phyloP scores from a whole-genome alignment of 35 echinoderm and acorn worm genomes.

The Strongylocentrotus purpuratus region DNA sequence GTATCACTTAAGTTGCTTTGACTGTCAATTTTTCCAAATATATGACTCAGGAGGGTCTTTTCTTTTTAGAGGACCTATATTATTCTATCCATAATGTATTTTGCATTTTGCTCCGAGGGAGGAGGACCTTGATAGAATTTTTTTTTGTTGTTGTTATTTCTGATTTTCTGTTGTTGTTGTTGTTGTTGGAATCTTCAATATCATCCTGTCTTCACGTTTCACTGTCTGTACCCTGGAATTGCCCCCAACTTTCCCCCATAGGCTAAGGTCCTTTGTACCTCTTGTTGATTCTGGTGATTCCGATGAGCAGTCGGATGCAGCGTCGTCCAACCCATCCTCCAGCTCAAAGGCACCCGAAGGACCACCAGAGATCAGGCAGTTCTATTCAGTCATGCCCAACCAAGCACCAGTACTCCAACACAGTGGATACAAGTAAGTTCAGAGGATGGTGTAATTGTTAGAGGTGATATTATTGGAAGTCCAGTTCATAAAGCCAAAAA shows the following conservation, averaged over 20 bases:
- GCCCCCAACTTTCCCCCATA: background rate
- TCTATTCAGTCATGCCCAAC: slow-evolving; percentile 66
- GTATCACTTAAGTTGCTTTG: no score
- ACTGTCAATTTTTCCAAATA: no score
- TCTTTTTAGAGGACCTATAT: no score
- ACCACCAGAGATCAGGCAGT: slow-evolving; percentile 49
- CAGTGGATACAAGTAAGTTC: slow-evolving; percentile 73
- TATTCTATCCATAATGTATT: no score
- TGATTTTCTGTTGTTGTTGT: background rate
- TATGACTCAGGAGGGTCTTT: no score
- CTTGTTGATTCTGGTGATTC: background rate
- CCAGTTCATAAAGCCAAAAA: background rate
- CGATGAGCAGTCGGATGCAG: background rate
- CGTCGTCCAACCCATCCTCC: background rate
- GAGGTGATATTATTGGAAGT: background rate
- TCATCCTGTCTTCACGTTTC: background rate
- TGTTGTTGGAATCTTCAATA: background rate
- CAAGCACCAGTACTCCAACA: slow-evolving; percentile 70
- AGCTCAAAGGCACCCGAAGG: slow-evolving; percentile 27
- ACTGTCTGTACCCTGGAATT: background rate
- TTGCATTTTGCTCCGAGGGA: no score
- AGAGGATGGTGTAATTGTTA: background rate
- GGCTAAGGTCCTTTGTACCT: slow-evolving; percentile 37
- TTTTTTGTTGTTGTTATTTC: background rate
- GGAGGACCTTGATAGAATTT: no score